phyloP scores from a whole-genome alignment of 2,888 invertebrate genomes.

The Ennomos quercinarius region DNA sequence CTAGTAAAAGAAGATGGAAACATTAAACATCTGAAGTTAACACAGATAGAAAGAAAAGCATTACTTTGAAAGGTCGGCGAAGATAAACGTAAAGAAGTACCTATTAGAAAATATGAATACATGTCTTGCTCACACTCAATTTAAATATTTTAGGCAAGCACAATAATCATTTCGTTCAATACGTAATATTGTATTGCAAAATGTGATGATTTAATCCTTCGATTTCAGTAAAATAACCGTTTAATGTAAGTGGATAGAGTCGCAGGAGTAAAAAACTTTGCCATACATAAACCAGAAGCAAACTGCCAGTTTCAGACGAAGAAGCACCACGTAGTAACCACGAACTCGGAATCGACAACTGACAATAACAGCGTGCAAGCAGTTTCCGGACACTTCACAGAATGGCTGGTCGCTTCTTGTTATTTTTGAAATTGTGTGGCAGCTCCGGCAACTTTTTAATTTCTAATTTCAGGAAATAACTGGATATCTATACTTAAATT shows the following conservation, averaged over 20 bases:
- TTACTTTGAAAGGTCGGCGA: no score
- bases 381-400: constrained; percentile 39
- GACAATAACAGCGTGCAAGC: constrained; percentile 31
- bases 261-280: not conserved
- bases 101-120: no score
- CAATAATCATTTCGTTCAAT: no score
- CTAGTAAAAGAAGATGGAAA: no score
- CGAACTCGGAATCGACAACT: constrained; percentile 31
- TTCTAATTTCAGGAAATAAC: not conserved
- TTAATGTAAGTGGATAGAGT: not conserved
- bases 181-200: no score
- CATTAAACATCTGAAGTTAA: not conserved
- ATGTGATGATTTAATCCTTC: not conserved
- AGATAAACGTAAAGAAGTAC: no score
- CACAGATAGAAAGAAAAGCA: no score
- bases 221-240: not conserved
- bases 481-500: no score
- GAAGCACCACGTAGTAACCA: constrained; percentile 9
- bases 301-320: constrained; percentile 11
- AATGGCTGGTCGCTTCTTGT: constrained; percentile 35
- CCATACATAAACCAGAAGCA: constrained; percentile 11
- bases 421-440: constrained; percentile 25
- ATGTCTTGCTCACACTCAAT: no score
- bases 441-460: not conserved
- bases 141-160: no score